These are phyloP conservation scores for Motacilla alba DNA, from an alignment of 2,113 vertebrate species.

Conservation along the genomic window DNA sequence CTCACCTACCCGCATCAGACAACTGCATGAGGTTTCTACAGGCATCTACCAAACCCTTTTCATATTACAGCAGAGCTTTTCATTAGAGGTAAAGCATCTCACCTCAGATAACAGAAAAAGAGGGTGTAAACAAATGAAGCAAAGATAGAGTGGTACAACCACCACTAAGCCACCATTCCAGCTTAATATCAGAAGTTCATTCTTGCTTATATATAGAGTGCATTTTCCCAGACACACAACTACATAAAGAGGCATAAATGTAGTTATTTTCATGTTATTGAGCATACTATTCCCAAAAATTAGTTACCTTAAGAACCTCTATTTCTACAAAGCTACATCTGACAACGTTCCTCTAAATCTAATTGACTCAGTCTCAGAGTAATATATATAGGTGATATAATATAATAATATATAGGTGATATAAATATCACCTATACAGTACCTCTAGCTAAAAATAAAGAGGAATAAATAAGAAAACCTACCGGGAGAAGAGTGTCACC, in stretches of 20 bases:
- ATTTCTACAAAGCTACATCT: neutral
- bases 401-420: too few relatives aligned
- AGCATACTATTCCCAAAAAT: neutral
- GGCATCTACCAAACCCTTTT: neutral
- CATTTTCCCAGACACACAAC: neutral
- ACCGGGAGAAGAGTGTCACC: slow-evolving; percentile 83
- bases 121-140: neutral
- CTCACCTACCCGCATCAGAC: neutral
- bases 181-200: neutral
- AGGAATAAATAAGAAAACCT: slow-evolving; percentile 41
- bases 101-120: neutral
- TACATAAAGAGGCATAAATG: neutral
- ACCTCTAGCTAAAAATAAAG: neutral
- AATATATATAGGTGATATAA: too few relatives aligned
- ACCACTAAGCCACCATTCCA: neutral
- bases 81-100: neutral
- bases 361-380: neutral
- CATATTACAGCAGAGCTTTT: neutral
- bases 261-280: neutral
- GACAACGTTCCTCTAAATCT: neutral
- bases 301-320: neutral
- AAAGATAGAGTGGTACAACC: neutral
- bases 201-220: neutral
- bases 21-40: neutral
- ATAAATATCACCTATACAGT: neutral